Evolutionary conservation across 2,113 vertebrate species (phyloP), one percentile per base, ranked within the genome.

Genomic region (Alligator mississippiensis): DNA sequence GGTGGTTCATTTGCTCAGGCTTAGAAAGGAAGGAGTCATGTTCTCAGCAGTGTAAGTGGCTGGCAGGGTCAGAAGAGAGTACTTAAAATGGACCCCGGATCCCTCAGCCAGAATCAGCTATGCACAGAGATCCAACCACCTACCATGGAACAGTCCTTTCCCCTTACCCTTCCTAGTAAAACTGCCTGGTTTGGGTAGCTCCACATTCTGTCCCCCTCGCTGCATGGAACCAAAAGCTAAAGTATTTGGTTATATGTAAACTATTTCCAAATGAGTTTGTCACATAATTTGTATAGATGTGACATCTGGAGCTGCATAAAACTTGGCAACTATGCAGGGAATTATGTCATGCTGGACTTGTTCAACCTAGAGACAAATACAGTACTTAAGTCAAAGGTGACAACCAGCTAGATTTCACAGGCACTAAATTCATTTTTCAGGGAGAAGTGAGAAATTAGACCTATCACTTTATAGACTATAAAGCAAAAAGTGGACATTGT

Each of bases 1-100:
- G 60, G 59, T 1, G 0, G 87, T 87, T 10, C 9, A 1, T 4
- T 70, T 21, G 34, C 64, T 12, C 58, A 21, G 1, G 1, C 17
- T 28, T 21, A 63, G 8, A 66, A 64, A 55, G 4, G 34, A 87
- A 83, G 12, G 14, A 38, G 30, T 21, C 22, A 34, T 34, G 47
- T 47, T 47, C 6, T 47, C 47, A 47, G 7, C 47, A 47, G 47
- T 72, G 68, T n/a, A 12, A 74, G 34, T 21, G 25, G 34, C 34
- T 47, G 70, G 34, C 34, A 38, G 12, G 21, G 30, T 19, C 34
- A 72, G 34, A 18, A 72, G 70, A 47, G 34, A 13, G 21, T 11
- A 38, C 12, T 47, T 38, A 38, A 47, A 47, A 47, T 25, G 24
- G 70, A 12, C 11, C 30, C 68, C 12, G n/a, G 30, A 38, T 21